Evolutionary conservation across 2,888 invertebrate species (phyloP).

Genomic region (Dasypogon diadema): DNA sequence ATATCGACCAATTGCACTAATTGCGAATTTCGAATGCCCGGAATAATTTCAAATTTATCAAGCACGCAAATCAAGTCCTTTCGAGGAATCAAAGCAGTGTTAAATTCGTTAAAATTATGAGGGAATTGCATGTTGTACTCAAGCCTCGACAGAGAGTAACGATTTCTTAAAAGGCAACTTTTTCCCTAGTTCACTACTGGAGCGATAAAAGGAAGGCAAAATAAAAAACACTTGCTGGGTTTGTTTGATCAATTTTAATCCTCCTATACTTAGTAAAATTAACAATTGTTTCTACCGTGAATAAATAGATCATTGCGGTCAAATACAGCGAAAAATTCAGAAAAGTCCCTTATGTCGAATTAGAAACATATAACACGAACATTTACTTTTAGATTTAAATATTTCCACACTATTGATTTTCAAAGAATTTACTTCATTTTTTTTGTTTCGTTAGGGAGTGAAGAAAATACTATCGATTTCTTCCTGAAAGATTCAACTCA

Average conservation of each 20-base stretch:
- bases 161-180: slow-evolving; percentile 4
- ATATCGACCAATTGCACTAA: no score
- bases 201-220: background rate
- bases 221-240: background rate
- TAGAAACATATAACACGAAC: background rate
- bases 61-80: no score
- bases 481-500: no score
- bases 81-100: background rate
- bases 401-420: background rate
- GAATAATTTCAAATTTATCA: background rate
- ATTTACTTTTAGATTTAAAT: background rate
- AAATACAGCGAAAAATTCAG: background rate
- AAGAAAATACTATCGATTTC: no score
- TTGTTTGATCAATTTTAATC: slow-evolving; percentile 23
- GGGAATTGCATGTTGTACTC: slow-evolving; percentile 7
- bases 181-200: no score
- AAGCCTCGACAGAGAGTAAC: background rate
- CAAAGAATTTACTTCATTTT: background rate
- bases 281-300: background rate
- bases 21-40: background rate
- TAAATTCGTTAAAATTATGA: slow-evolving; percentile 7
- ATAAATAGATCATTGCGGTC: background rate
- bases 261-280: background rate
- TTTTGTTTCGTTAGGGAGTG: no score
- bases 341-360: background rate